These are phyloP conservation scores for Bradypus variegatus DNA, from an alignment of 2,797 vertebrate genomes.

Conservation along the genomic window DNA sequence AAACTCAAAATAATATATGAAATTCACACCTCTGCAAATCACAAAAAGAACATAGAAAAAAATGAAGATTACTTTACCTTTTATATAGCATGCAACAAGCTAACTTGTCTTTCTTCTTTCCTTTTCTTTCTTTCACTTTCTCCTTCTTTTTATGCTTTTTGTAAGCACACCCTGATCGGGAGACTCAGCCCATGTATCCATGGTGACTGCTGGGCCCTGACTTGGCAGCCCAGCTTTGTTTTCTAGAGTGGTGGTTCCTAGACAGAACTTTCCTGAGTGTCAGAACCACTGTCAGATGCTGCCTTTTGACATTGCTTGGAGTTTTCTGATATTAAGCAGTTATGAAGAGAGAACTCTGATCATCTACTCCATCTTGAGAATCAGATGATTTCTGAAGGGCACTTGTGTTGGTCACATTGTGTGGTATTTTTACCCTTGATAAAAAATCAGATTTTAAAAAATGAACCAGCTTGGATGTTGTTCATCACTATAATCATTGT, in stretches of 20 bases:
- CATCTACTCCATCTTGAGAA: neutral
- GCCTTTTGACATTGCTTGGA: neutral
- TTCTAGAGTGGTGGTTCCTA: neutral
- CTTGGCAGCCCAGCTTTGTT: neutral
- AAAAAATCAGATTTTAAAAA: neutral
- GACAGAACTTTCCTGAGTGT: neutral
- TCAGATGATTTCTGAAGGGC: neutral
- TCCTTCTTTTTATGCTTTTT: neutral
- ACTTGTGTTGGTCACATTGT: neutral
- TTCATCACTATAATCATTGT: neutral
- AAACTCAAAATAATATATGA: too few species aligned
- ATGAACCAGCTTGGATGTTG: neutral
- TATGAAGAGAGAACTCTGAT: neutral
- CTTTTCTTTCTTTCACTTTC: neutral
- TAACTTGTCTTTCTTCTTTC: neutral
- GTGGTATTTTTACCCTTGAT: neutral
- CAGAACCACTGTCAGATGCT: neutral
- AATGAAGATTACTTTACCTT: neutral
- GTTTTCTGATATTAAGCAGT: neutral
- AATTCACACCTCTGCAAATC: fast-evolving
- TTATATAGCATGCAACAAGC: neutral
- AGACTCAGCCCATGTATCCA: neutral
- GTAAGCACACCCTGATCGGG: neutral
- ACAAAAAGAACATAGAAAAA: neutral
- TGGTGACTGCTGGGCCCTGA: neutral